Conservation (phyloP, 2,797 vertebrate genomes). For the Schizopygopsis pylzovi region DNA sequence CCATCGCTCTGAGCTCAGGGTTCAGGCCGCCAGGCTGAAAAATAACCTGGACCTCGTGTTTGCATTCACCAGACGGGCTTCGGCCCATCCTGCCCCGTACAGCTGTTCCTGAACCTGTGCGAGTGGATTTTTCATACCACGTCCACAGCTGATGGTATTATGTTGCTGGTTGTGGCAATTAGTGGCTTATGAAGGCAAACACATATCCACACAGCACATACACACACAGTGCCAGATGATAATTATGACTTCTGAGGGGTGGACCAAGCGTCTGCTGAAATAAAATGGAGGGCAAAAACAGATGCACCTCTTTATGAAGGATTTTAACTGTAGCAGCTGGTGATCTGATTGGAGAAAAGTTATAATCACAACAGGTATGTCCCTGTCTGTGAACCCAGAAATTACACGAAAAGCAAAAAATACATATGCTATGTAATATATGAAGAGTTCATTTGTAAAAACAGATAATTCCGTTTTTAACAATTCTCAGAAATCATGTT, state of each 20-base stretch:
- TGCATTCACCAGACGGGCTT: slow-evolving; percentile 46
- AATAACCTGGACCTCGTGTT: slow-evolving; percentile 49
- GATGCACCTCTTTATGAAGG: slow-evolving; percentile 25
- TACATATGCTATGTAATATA: neutral
- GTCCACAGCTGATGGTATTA: slow-evolving; percentile 55
- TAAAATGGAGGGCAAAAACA: slow-evolving; percentile 29
- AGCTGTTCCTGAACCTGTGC: slow-evolving; percentile 53
- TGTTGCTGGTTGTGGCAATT: slow-evolving; percentile 71
- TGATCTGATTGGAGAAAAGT: slow-evolving; percentile 19
- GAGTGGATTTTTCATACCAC: slow-evolving; percentile 22
- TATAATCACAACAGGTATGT: neutral
- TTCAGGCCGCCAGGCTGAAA: slow-evolving; percentile 48
- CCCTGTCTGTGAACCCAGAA: neutral
- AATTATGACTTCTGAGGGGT: slow-evolving; percentile 40
- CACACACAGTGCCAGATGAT: slow-evolving; percentile 36
- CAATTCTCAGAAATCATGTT: too few relatives aligned
- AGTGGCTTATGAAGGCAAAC: slow-evolving; percentile 64
- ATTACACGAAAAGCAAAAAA: neutral
- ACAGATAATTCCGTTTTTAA: too few relatives aligned
- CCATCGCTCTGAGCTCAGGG: slow-evolving; percentile 30
- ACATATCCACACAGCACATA: slow-evolving; percentile 40
- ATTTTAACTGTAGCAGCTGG: slow-evolving; percentile 13
- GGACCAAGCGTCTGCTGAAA: slow-evolving; percentile 18
- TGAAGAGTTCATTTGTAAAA: too few relatives aligned
- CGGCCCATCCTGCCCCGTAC: slow-evolving; percentile 37